Evolutionary conservation across 2,888 invertebrate genomes (phyloP).

Genomic region (Ectemnius lituratus): DNA sequence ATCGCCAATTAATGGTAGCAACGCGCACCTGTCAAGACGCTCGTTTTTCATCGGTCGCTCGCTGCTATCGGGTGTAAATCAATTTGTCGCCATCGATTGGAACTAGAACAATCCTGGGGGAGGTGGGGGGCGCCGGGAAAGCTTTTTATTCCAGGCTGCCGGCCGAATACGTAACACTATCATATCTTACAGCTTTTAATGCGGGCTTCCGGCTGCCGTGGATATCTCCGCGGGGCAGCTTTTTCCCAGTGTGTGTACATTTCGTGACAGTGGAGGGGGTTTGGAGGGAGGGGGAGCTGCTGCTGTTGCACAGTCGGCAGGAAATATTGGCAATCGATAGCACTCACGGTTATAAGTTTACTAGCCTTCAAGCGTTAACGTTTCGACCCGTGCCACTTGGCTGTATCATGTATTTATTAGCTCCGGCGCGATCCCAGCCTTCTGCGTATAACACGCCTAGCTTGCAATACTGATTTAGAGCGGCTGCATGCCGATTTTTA

Average conservation of each 20-base stretch:
- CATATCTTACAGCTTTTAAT: conserved; percentile 7
- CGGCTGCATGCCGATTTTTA: neutral
- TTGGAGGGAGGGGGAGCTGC: too few relatives aligned
- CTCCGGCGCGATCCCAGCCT: conserved; percentile 3
- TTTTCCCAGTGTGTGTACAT: conserved; percentile 1
- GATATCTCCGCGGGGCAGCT: too few relatives aligned
- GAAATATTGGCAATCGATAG: conserved; percentile 41
- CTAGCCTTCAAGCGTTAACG: conserved; percentile 18
- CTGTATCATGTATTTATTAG: conserved; percentile 23
- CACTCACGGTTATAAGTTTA: conserved; percentile 28
- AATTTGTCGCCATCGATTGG: too few relatives aligned
- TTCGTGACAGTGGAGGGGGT: neutral
- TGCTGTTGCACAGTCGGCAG: neutral
- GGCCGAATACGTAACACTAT: neutral
- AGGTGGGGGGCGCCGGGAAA: too few relatives aligned
- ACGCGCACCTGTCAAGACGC: too few relatives aligned
- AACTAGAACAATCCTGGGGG: too few relatives aligned
- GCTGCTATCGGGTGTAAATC: too few relatives aligned
- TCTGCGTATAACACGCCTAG: neutral
- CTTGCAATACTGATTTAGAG: neutral
- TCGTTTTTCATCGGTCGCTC: too few relatives aligned
- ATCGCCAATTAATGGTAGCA: too few relatives aligned
- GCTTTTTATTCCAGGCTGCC: too few relatives aligned
- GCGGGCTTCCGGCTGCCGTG: too few relatives aligned
- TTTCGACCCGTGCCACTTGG: conserved; percentile 12